Evolutionary conservation across 2,113 vertebrate genomes (phyloP).

Genomic region (Mormyrus lacerda): DNA sequence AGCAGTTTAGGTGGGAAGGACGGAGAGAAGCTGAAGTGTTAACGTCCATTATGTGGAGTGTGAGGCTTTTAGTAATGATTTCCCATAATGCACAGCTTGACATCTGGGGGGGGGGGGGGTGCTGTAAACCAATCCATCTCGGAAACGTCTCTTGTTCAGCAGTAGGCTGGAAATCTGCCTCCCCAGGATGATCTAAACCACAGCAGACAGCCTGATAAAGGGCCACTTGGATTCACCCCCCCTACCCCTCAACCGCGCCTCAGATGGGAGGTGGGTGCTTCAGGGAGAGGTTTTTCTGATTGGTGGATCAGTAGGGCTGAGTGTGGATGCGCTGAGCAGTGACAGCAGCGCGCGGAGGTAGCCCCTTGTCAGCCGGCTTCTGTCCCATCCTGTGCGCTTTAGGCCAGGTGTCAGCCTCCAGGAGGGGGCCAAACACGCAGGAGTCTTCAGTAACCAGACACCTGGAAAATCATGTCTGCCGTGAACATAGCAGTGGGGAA

Average conservation of each 20-base stretch:
- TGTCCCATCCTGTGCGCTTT: neutral
- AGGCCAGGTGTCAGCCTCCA: neutral
- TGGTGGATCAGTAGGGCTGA: neutral
- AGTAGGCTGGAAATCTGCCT: neutral
- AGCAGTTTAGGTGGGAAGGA: neutral
- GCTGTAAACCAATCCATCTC: neutral
- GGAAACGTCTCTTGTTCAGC: neutral
- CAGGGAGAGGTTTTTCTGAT: neutral
- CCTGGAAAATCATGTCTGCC: neutral
- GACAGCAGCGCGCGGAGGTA: neutral
- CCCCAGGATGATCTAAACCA: neutral
- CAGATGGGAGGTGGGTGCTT: neutral
- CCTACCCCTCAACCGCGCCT: neutral
- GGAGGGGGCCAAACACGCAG: neutral
- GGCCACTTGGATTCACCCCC: neutral
- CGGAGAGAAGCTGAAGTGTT: neutral
- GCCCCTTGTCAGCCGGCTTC: neutral
- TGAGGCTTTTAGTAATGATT: constrained; percentile 12
- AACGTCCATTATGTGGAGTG: neutral
- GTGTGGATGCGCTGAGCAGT: neutral
- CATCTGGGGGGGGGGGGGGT: neutral
- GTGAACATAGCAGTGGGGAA: neutral
- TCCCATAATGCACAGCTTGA: constrained; percentile 7
- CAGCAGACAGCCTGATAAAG: neutral
- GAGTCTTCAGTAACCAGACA: neutral